Conservation (phyloP, 2,888 invertebrate species). For the Nowickia ferox region DNA sequence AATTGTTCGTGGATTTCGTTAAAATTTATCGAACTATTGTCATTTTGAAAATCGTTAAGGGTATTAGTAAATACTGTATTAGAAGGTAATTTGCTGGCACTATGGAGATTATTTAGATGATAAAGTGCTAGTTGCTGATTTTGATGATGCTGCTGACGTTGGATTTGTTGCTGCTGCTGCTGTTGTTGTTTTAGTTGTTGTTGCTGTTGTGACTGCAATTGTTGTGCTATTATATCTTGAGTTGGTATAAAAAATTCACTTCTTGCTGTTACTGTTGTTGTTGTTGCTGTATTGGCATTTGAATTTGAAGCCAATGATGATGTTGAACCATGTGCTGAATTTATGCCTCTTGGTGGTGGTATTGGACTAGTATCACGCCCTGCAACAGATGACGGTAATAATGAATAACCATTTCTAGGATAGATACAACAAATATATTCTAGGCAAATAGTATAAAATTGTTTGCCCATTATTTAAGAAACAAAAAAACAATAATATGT, state of each 20-base stretch:
- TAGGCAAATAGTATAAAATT: slow-evolving; percentile 28
- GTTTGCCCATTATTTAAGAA: slow-evolving; percentile 55
- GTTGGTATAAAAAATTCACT: slow-evolving; percentile 71
- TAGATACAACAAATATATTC: slow-evolving; percentile 73
- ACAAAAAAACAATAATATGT: slow-evolving; percentile 1
- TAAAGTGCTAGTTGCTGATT: not conserved
- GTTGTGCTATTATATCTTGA: slow-evolving; percentile 44
- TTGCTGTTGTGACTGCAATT: slow-evolving; percentile 44
- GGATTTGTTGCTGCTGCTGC: slow-evolving; percentile 13
- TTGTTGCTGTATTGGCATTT: slow-evolving; percentile 34
- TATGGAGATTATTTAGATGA: slow-evolving; percentile 40
- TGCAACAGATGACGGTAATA: slow-evolving; percentile 73
- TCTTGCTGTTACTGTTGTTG: slow-evolving; percentile 59
- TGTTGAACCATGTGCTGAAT: slow-evolving; percentile 51
- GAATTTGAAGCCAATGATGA: slow-evolving; percentile 55
- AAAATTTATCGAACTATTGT: slow-evolving; percentile 74
- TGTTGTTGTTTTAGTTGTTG: slow-evolving; percentile 55
- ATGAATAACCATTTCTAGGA: slow-evolving; percentile 74
- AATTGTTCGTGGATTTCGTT: slow-evolving; percentile 78
- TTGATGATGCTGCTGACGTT: slow-evolving; percentile 1
- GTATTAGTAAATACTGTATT: slow-evolving; percentile 69
- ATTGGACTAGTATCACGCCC: slow-evolving; percentile 72
- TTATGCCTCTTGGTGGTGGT: slow-evolving; percentile 70
- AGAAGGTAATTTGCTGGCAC: slow-evolving; percentile 71
- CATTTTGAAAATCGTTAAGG: slow-evolving; percentile 67